Evolutionary conservation across 2,113 vertebrate genomes (phyloP).

Genomic region (Murina feae): DNA sequence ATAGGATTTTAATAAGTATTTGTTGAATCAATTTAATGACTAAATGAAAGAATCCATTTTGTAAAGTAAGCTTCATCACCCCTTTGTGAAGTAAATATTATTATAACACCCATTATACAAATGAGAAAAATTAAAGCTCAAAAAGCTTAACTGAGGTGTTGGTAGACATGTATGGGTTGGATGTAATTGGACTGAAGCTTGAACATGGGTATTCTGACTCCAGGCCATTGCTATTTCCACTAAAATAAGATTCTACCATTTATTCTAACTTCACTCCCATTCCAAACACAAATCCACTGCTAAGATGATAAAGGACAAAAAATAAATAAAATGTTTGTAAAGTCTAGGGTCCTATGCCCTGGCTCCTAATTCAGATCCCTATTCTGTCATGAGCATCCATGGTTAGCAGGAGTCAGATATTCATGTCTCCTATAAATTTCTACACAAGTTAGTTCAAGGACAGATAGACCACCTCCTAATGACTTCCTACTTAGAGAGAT

Average conservation of each 20-base stretch:
- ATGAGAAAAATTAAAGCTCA: constrained; percentile 15
- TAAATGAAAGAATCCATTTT: neutral
- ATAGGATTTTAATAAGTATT: neutral
- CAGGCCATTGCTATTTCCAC: neutral
- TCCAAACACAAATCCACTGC: neutral
- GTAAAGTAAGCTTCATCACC: neutral
- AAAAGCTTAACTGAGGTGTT: neutral
- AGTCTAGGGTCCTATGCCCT: neutral
- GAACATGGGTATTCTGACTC: neutral
- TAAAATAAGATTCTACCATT: neutral
- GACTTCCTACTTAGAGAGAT: neutral
- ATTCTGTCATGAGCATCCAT: neutral
- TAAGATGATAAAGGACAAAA: neutral
- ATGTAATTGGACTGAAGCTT: neutral
- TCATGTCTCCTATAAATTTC: neutral
- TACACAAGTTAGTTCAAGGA: neutral
- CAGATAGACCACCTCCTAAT: neutral
- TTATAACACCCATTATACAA: neutral
- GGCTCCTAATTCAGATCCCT: neutral
- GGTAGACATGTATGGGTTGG: neutral
- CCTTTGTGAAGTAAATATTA: neutral
- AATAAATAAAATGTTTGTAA: neutral
- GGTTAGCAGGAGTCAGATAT: constrained; percentile 2
- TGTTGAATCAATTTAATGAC: neutral
- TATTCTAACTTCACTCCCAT: neutral